phyloP scores from a whole-genome alignment of 2,113 vertebrate genomes.

The Cromileptes altivelis region DNA sequence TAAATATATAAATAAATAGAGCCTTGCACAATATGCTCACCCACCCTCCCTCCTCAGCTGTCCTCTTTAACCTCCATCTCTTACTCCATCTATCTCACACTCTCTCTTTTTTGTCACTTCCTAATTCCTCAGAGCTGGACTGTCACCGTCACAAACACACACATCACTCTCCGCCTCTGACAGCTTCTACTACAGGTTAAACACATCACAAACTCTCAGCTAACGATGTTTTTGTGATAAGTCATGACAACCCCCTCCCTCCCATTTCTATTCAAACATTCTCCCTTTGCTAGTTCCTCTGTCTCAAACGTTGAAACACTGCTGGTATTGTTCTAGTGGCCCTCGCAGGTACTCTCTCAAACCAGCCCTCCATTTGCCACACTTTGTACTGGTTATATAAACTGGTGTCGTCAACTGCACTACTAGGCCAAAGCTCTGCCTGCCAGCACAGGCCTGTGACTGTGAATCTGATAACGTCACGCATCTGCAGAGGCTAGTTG shows the following conservation, averaged over 20 bases:
- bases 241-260: neutral
- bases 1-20: neutral
- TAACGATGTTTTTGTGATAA: constrained; percentile 3
- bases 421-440: constrained; percentile 2
- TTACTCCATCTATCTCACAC: neutral
- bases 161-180: constrained; percentile 16
- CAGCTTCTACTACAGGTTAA: constrained; percentile 30
- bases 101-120: constrained; percentile 5
- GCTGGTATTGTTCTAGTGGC: neutral
- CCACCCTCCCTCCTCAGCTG: neutral
- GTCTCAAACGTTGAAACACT: constrained; percentile 11
- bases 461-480: neutral
- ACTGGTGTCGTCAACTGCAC: constrained; percentile 8
- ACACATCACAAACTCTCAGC: constrained; percentile 18
- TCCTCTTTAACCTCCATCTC: constrained; percentile 3
- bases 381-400: constrained; percentile 30
- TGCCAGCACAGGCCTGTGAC: neutral
- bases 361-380: constrained; percentile 21
- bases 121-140: constrained; percentile 16
- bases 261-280: neutral
- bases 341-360: neutral
- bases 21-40: neutral
- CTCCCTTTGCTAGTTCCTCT: neutral
- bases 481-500: neutral
- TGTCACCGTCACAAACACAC: constrained; percentile 37